Percentiles rank a stretch among this genome's conserved stretches.
phyloP scores from a whole-genome alignment of 2,113 vertebrate genomes.

The Oreotragus oreotragus region DNA sequence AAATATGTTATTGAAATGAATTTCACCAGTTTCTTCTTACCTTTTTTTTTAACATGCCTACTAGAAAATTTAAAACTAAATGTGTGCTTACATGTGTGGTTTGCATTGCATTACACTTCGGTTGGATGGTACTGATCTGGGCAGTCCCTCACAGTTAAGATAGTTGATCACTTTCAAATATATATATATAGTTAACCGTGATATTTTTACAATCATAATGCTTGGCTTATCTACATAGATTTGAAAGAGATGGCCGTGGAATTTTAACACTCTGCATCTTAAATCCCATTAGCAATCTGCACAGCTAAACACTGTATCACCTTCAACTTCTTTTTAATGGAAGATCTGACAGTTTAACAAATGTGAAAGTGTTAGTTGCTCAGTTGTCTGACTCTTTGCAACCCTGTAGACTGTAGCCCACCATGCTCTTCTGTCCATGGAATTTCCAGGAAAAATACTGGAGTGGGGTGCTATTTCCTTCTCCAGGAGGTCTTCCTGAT shows the following conservation, averaged over 20 bases:
- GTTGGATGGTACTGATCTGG: background rate
- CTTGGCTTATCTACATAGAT: background rate
- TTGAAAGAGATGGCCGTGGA: background rate
- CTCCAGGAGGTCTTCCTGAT: background rate
- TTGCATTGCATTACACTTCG: background rate
- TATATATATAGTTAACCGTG: too few relatives aligned
- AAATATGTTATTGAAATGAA: background rate
- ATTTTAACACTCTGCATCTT: background rate
- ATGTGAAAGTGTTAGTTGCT: background rate
- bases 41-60: background rate
- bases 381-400: background rate
- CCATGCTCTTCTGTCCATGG: background rate
- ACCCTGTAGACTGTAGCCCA: background rate
- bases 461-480: background rate
- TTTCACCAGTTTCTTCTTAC: background rate
- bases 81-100: too few relatives aligned
- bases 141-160: background rate
- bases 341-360: background rate
- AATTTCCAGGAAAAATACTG: background rate
- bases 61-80: background rate
- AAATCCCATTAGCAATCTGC: background rate
- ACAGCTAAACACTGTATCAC: background rate
- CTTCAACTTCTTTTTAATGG: background rate
- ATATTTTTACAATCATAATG: background rate
- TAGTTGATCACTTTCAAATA: background rate